These are phyloP conservation scores for Ectemnius cavifrons DNA, from an alignment of 2,888 invertebrate species.

Conservation along the genomic window DNA sequence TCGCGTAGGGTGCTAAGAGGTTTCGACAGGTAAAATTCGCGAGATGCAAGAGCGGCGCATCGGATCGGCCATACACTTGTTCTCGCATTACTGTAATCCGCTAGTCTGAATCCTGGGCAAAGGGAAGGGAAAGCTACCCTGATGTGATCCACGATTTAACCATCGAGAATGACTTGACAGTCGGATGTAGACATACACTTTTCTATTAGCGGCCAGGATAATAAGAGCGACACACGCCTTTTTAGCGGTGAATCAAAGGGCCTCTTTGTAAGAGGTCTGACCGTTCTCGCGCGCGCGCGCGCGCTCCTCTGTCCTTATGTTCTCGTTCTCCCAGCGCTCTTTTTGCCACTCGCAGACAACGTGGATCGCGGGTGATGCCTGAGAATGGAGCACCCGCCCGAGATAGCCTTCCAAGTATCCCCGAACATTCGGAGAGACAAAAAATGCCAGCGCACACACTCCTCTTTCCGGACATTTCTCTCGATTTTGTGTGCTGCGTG, in stretches of 20 bases:
- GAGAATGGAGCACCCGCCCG: slow-evolving; percentile 25
- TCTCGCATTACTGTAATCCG: slow-evolving; percentile 28
- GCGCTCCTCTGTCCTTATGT: slow-evolving; percentile 10
- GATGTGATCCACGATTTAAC: neutral
- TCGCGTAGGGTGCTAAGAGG: slow-evolving; percentile 47
- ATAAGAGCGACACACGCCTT: slow-evolving; percentile 52
- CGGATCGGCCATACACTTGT: slow-evolving; percentile 45
- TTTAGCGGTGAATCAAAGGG: slow-evolving; percentile 52
- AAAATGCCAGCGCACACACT: neutral
- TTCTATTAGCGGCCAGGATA: slow-evolving; percentile 35
- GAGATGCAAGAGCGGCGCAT: slow-evolving; percentile 44
- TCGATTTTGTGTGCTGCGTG: too few relatives aligned
- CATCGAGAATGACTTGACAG: too few relatives aligned
- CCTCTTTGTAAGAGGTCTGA: slow-evolving; percentile 59
- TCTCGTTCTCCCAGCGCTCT: slow-evolving; percentile 44
- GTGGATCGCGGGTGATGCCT: slow-evolving; percentile 17
- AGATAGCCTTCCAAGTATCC: slow-evolving; percentile 61
- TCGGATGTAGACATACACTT: too few relatives aligned
- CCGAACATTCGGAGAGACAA: slow-evolving; percentile 24
- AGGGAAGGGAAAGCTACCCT: slow-evolving; percentile 36
- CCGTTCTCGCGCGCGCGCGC: slow-evolving; percentile 47
- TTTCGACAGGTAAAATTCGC: slow-evolving; percentile 32
- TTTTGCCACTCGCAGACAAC: slow-evolving; percentile 46
- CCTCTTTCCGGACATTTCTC: too few relatives aligned
- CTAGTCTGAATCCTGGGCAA: too few relatives aligned